phyloP scores from a whole-genome alignment of 2,888 invertebrate genomes.

The Liodrosophila aerea region DNA sequence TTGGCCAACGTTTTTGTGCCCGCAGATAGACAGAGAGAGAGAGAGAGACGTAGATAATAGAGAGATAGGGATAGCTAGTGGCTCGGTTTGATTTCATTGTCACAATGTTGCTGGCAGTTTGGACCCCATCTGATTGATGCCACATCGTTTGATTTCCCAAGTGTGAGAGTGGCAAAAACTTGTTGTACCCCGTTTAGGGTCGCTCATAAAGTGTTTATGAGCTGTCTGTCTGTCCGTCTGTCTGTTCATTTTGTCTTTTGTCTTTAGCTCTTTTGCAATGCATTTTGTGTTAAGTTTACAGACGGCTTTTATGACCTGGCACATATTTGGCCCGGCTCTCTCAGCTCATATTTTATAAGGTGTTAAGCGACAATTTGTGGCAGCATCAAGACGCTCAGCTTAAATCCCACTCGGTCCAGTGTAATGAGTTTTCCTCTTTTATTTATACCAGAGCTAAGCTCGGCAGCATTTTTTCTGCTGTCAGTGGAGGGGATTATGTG shows the following conservation, averaged over 20 bases:
- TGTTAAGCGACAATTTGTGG: conserved; percentile 72
- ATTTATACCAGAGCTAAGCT: conserved; percentile 17
- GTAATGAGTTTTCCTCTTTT: conserved; percentile 50
- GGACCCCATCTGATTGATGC: conserved; percentile 52
- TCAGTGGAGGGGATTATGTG: conserved; percentile 1
- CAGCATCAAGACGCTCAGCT: conserved; percentile 45
- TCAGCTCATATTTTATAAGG: conserved; percentile 65
- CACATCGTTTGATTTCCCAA: conserved; percentile 72
- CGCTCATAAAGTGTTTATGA: conserved; percentile 72
- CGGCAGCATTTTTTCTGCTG: conserved; percentile 12
- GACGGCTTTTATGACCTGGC: conserved; percentile 57
- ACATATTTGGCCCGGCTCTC: conserved; percentile 32
- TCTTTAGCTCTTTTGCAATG: conserved; percentile 27
- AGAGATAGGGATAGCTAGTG: background rate
- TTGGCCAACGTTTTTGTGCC: conserved; percentile 45
- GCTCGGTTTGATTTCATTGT: conserved; percentile 71
- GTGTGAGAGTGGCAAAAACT: conserved; percentile 39
- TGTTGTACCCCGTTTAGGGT: conserved; percentile 30
- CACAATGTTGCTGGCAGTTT: conserved; percentile 57
- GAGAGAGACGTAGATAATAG: background rate
- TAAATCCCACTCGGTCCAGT: conserved; percentile 26
- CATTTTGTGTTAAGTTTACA: conserved; percentile 43
- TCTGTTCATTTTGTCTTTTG: conserved; percentile 4
- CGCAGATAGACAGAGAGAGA: conserved; percentile 11
- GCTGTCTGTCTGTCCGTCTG: conserved; percentile 22